Percentiles rank a stretch among this genome's conserved stretches.
Evolutionary conservation across 2,888 invertebrate species (phyloP).

Genomic region (Lymantria monacha): DNA sequence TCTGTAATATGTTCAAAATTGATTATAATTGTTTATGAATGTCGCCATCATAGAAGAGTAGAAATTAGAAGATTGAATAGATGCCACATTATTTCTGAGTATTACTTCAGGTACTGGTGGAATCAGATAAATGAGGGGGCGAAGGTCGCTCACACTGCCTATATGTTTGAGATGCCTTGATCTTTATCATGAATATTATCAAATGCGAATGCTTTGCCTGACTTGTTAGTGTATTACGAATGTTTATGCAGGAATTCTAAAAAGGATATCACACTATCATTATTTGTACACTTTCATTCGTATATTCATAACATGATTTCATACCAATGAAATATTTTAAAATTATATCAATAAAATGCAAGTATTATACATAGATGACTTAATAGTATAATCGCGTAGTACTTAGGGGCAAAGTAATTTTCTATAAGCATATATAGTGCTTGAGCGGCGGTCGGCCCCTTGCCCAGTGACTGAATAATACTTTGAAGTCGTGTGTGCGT

Average conservation of each 20-base stretch:
- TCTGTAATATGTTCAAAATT: conserved; percentile 14
- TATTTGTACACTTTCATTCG: neutral
- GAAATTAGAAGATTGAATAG: conserved; percentile 51
- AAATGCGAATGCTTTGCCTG: neutral
- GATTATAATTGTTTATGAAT: conserved; percentile 26
- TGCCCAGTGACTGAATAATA: conserved; percentile 97
- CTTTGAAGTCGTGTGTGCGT: conserved; percentile 85
- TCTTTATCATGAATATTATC: neutral
- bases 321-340: neutral
- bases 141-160: conserved; percentile 34
- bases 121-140: conserved; percentile 44
- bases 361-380: neutral
- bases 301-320: neutral
- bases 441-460: conserved; percentile 47
- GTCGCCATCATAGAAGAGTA: conserved; percentile 48
- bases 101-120: conserved; percentile 99
- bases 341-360: neutral
- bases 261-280: neutral
- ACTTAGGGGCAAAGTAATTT: neutral
- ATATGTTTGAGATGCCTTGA: neutral
- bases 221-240: neutral
- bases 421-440: conserved; percentile 1
- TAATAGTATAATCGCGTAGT: neutral
- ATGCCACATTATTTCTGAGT: conserved; percentile 91
- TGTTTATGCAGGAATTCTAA: neutral